A percentile compares a stretch with the other conserved stretches of the same genome.
Evolutionary conservation across 2,113 vertebrate species (phyloP).

Genomic region (Nannospalax galili): DNA sequence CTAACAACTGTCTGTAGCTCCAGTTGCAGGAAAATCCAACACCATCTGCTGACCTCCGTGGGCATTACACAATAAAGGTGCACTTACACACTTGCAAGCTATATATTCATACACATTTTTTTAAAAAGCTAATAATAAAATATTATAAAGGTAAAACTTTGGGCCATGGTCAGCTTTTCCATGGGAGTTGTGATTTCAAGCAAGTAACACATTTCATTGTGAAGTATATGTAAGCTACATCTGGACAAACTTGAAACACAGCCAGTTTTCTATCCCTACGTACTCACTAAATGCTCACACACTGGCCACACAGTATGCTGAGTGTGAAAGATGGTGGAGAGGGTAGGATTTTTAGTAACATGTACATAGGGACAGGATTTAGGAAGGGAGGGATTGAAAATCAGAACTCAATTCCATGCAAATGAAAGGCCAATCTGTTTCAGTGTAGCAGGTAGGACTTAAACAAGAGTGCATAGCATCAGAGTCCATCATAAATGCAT

Average conservation of each 20-base stretch:
- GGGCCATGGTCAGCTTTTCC: neutral
- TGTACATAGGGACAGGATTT: neutral
- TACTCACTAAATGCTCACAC: neutral
- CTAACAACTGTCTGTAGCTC: too few species aligned
- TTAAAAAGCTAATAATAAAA: neutral
- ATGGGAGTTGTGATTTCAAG: neutral
- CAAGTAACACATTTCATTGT: neutral
- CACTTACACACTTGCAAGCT: too few species aligned
- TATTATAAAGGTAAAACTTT: neutral
- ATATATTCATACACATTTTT: too few species aligned
- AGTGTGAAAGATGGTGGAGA: neutral
- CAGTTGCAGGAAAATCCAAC: too few species aligned
- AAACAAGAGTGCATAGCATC: neutral
- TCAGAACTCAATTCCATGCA: conserved; percentile 5
- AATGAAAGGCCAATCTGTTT: neutral
- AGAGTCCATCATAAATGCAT: neutral
- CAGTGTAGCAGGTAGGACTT: neutral
- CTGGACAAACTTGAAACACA: conserved; percentile 30
- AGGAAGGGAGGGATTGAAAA: neutral
- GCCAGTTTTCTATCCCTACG: neutral
- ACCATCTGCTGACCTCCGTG: too few species aligned
- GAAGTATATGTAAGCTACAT: neutral
- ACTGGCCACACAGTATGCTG: neutral
- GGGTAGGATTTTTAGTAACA: neutral
- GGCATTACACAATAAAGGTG: too few species aligned